A percentile compares a stretch with the other conserved stretches of the same genome.
Conservation (phyloP, 2,113 vertebrate genomes). For the Eublepharis macularius region DNA sequence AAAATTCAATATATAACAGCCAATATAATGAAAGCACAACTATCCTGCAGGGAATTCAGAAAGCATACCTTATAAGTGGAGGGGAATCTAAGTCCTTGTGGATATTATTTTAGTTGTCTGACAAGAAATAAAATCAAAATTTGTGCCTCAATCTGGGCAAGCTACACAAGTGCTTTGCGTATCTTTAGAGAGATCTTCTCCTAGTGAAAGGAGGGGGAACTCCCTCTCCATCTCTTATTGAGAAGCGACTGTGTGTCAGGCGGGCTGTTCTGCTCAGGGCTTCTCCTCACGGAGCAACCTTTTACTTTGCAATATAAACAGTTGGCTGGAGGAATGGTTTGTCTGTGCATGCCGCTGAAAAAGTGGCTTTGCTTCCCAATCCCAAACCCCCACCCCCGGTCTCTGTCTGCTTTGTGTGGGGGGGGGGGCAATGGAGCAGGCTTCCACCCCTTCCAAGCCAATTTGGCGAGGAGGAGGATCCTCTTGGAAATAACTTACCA, state of each 20-base stretch:
- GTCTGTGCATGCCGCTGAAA: no score
- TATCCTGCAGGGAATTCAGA: no score
- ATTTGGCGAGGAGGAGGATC: conserved; percentile 55
- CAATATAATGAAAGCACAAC: no score
- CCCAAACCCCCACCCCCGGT: no score
- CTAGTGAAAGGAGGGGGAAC: background rate
- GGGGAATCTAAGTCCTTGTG: no score
- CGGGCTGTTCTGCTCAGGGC: background rate
- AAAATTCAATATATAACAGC: no score
- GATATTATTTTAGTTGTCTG: no score
- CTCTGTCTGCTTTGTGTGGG: no score
- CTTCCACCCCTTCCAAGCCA: conserved; percentile 25
- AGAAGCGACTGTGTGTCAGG: background rate
- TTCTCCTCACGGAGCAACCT: background rate
- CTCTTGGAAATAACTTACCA: conserved; percentile 59
- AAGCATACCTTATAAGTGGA: no score
- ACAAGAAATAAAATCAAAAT: no score
- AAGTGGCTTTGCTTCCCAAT: no score
- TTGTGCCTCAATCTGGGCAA: no score
- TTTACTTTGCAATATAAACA: background rate
- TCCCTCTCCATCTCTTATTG: background rate
- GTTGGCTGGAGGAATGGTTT: background rate
- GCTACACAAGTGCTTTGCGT: background rate
- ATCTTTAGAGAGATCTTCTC: background rate
- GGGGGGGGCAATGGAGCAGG: conserved; percentile 43